Percentiles rank a stretch among this genome's conserved stretches.
phyloP scores from a whole-genome alignment of 2,888 invertebrate species.

The Heliothis peltigera region DNA sequence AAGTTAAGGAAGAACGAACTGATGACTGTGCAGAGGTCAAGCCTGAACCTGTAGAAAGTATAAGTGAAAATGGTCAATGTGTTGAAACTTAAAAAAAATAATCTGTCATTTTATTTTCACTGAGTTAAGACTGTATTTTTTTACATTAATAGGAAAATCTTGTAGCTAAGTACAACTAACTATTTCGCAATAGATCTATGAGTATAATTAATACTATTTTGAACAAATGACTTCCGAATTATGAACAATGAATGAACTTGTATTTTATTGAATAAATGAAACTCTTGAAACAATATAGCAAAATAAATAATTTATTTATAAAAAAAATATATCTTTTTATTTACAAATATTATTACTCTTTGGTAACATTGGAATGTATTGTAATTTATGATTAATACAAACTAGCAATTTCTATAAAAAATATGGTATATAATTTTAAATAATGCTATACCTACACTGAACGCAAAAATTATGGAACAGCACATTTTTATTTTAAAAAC shows the following conservation, averaged over 20 bases:
- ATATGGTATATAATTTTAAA: conserved; percentile 19
- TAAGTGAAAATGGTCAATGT: conserved; percentile 1
- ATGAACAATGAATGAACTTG: conserved; percentile 43
- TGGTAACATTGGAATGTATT: conserved; percentile 59
- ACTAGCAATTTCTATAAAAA: not conserved
- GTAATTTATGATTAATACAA: not conserved
- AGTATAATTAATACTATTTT: not conserved
- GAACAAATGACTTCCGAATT: no score
- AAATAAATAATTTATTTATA: conserved; percentile 57
- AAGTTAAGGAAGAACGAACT: conserved; percentile 68
- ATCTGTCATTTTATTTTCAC: no score
- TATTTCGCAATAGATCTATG: conserved; percentile 30
- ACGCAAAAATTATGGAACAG: not conserved
- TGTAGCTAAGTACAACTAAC: conserved; percentile 6
- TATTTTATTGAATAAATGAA: conserved; percentile 35
- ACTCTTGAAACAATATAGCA: conserved; percentile 14
- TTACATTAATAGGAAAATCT: no score
- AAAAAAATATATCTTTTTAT: conserved; percentile 53
- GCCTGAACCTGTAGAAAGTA: conserved; percentile 47
- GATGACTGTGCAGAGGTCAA: conserved; percentile 50
- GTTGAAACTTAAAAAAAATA: not conserved
- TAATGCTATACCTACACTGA: conserved; percentile 1
- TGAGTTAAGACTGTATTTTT: no score
- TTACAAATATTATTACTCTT: conserved; percentile 57
- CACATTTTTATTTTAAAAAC: not conserved